Evolutionary conservation across 2,113 vertebrate species (phyloP).

Genomic region (Eublepharis macularius): DNA sequence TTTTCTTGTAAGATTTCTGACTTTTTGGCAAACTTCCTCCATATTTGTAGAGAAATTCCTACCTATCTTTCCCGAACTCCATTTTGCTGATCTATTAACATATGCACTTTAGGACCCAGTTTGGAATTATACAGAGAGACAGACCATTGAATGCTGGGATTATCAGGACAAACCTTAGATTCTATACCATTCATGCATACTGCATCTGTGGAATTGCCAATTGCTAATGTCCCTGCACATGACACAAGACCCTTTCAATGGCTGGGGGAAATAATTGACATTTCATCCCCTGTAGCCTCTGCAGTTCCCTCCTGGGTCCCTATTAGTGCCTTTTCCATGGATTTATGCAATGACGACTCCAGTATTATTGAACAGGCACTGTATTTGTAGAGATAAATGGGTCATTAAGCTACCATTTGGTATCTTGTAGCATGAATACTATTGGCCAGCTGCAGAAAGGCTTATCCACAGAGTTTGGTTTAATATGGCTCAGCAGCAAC

Average conservation of each 20-base stretch:
- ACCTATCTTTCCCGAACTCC: too few relatives aligned
- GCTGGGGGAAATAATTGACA: not conserved
- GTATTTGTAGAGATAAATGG: not conserved
- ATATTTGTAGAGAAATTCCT: too few relatives aligned
- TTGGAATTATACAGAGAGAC: too few relatives aligned
- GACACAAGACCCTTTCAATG: not conserved
- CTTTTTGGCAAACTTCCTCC: too few relatives aligned
- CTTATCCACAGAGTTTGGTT: not conserved
- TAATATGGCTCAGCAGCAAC: not conserved
- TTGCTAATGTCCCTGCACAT: not conserved
- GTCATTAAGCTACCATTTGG: not conserved
- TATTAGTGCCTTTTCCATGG: not conserved
- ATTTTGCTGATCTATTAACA: too few relatives aligned
- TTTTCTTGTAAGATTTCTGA: too few relatives aligned
- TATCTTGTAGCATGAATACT: not conserved
- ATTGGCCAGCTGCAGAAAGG: not conserved
- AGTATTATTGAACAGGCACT: too few relatives aligned
- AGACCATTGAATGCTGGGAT: too few relatives aligned
- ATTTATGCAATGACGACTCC: not conserved
- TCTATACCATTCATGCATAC: not conserved
- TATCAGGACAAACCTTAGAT: not conserved
- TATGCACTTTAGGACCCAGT: too few relatives aligned
- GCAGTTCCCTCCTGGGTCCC: not conserved
- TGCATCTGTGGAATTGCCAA: not conserved
- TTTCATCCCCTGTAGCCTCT: constrained; percentile 4